phyloP scores from a whole-genome alignment of 2,797 vertebrate species.

The Rousettus madagascariensis region DNA sequence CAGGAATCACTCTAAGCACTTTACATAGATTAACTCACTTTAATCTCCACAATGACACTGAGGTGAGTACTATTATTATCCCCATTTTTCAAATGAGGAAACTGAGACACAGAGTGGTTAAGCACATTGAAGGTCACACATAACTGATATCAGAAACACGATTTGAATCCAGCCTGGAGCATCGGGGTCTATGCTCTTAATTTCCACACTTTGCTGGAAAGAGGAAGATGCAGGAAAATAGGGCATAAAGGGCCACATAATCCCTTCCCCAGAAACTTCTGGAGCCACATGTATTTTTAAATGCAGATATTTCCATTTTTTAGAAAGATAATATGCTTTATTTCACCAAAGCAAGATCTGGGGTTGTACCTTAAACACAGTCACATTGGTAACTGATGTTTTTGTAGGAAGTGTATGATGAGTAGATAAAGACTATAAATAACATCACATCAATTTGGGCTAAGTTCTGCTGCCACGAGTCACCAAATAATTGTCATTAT shows the following conservation, averaged over 20 bases:
- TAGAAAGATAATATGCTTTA: background rate
- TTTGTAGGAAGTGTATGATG: background rate
- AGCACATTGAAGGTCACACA: background rate
- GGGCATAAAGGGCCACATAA: background rate
- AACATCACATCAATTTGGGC: background rate
- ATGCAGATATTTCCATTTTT: background rate
- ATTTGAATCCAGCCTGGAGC: background rate
- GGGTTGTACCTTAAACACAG: background rate
- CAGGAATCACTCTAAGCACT: background rate
- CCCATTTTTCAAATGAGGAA: background rate
- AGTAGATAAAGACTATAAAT: background rate
- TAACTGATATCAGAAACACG: background rate
- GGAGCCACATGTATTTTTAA: background rate
- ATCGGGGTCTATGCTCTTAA: background rate
- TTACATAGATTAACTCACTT: background rate
- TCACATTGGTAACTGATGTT: background rate
- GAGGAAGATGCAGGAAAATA: background rate
- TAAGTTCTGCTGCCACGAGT: background rate
- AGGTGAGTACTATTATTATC: background rate
- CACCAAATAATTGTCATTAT: background rate
- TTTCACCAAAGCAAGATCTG: background rate
- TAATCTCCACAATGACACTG: background rate
- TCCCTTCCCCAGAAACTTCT: background rate
- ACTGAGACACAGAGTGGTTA: background rate
- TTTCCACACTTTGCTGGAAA: background rate